These are phyloP conservation scores for Odocoileus virginianus DNA, from an alignment of 2,113 vertebrate species.

Conservation along the genomic window DNA sequence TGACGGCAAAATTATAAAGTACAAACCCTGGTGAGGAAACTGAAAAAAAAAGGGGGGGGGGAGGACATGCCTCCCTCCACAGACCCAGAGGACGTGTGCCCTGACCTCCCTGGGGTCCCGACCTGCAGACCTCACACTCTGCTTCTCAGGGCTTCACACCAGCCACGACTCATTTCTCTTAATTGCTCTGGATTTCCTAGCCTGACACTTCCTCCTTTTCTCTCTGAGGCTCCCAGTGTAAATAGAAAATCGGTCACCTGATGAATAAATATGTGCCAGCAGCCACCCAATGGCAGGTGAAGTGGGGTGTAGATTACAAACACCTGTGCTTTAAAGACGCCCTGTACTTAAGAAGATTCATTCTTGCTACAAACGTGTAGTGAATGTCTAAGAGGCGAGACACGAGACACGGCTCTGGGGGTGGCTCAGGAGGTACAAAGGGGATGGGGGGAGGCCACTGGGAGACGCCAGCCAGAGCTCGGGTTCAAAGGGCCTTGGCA, in stretches of 20 bases:
- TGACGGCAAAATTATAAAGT: rapidly evolving
- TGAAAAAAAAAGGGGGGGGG: neutral
- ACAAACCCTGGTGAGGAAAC: neutral
- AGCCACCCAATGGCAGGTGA: conserved; percentile 44
- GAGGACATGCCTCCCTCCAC: neutral
- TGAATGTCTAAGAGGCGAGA: neutral
- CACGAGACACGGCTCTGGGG: neutral
- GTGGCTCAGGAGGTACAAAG: neutral
- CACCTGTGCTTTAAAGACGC: conserved; percentile 15
- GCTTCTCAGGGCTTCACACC: neutral
- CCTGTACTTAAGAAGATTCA: neutral
- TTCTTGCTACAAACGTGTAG: neutral
- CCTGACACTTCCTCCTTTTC: conserved; percentile 71
- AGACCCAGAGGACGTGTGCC: conserved; percentile 23
- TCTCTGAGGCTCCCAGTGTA: neutral
- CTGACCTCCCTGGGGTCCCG: conserved; percentile 59
- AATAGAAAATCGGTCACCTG: conserved; percentile 62
- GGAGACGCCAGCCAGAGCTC: neutral
- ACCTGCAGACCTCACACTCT: neutral
- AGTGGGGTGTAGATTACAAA: conserved; percentile 37
- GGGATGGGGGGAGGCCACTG: rapidly evolving
- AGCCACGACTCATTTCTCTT: conserved; percentile 44
- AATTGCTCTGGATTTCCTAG: conserved; percentile 68
- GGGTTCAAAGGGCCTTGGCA: neutral
- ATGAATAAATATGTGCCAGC: neutral